phyloP scores from a whole-genome alignment of 1,140 invertebrate genomes.

The Atopsyche davidsoni region DNA sequence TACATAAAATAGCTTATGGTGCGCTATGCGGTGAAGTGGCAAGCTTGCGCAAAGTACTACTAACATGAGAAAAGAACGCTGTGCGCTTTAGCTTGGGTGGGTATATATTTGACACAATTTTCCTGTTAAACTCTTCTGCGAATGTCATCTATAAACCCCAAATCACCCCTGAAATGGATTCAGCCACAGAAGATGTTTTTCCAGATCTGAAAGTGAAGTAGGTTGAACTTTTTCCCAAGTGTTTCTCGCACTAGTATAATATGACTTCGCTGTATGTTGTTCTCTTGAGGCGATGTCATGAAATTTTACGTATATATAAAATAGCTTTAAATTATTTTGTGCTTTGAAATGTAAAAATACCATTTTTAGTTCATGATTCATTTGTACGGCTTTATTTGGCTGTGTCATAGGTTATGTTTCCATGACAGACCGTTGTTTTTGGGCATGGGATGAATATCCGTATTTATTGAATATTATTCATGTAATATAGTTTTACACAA shows the following conservation, averaged over 20 bases:
- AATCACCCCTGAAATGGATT: conserved; percentile 5
- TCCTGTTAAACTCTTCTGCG: conserved; percentile 12
- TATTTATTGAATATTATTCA: too few relatives aligned
- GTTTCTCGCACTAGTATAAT: conserved; percentile 1
- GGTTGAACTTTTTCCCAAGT: too few relatives aligned
- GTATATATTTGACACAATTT: conserved; percentile 18
- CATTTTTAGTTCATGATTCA: not conserved
- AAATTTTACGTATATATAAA: conserved; percentile 8
- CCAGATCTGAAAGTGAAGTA: too few relatives aligned
- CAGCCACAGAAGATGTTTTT: too few relatives aligned
- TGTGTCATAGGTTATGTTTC: conserved; percentile 14
- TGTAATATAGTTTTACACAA: too few relatives aligned
- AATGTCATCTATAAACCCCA: conserved; percentile 14
- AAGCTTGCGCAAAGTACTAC: not conserved
- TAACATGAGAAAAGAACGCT: conserved; percentile 10
- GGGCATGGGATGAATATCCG: not conserved
- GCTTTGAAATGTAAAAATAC: not conserved
- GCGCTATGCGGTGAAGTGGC: too few relatives aligned
- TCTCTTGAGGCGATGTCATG: conserved; percentile 11
- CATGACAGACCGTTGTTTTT: not conserved
- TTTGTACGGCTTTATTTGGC: not conserved
- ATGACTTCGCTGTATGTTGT: conserved; percentile 11
- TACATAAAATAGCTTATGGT: too few relatives aligned
- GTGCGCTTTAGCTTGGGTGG: conserved; percentile 22
- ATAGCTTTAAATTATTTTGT: conserved; percentile 1